Evolutionary conservation across 2,888 invertebrate species (phyloP), one percentile per base, ranked within the genome.

Genomic region (Parnassius orleans): DNA sequence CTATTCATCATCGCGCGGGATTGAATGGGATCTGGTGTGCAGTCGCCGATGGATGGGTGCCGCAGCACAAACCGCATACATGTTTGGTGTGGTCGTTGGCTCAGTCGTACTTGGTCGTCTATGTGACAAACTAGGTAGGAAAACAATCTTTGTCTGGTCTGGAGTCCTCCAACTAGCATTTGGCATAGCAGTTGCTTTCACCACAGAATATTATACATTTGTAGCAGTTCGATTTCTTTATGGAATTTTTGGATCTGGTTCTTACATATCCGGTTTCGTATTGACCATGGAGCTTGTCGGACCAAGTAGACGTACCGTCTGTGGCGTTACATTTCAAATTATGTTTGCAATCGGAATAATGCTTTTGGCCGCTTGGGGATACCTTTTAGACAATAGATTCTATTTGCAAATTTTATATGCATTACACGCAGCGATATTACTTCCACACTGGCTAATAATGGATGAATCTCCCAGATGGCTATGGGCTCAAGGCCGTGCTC

Each of bases 391-490:
- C 71, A 94, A 97, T 76, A 91, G 95, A 66, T 94, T 94, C 79
- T 87, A 94, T 76, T 90, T 97, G 52, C 97, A 97, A 89, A 92
- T 96, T 9, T 83, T 95, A 1, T 96, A 96, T 78, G 97, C 95
- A 0, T 80, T 95, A 57, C 97, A 97, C 77, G 94, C 95, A 57
- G 84, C 92, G 2, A 75, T 96, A 0, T 88, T 97, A 33, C 81
- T 97, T 60, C 95, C 94, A 14, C 96, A 97, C 79, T 96, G 95
- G 95, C 94, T 97, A 93, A 76, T 96, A 42, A 95, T 97, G 93
- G 97, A 97, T 72, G 97, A 97, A 84, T 97, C 97, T 43, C 96
- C 97, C 0, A 93, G 97, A 66, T 97, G 97, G 97, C 87, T 97
- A 3, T 97, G 97, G 97, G 93, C 95, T 9, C 96, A 97, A 77